Conservation (phyloP, 2,888 invertebrate genomes). For the Acleris laterana region DNA sequence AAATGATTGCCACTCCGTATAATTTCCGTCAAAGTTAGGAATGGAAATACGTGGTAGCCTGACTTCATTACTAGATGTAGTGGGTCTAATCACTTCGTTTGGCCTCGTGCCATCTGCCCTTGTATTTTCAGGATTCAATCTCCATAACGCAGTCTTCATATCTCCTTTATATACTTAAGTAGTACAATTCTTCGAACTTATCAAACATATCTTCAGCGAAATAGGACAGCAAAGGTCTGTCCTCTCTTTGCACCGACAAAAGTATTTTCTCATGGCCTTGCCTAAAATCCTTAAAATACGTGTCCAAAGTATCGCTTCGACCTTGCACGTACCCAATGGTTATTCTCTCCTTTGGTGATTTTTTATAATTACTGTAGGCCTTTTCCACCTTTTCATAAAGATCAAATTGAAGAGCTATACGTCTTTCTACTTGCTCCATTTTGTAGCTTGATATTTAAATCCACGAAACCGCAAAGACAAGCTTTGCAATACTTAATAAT, state of each 20-base stretch:
- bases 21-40: not conserved
- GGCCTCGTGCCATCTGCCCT: no score
- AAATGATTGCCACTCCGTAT: slow-evolving; percentile 1
- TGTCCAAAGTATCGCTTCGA: not conserved
- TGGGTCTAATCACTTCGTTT: not conserved
- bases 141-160: not conserved
- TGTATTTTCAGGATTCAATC: not conserved
- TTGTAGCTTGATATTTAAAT: not conserved
- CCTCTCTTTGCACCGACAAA: not conserved
- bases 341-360: not conserved
- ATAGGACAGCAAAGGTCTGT: not conserved
- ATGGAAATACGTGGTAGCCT: not conserved
- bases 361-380: not conserved
- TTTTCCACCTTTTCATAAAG: not conserved
- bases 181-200: not conserved
- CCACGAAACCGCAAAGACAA: no score
- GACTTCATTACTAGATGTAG: not conserved
- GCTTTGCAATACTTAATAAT: not conserved
- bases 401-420: no score
- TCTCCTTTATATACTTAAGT: not conserved
- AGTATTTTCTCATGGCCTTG: not conserved
- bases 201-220: not conserved
- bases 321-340: not conserved
- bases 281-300: not conserved
- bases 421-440: not conserved